Conservation (phyloP, 1,140 invertebrate species). For the Oncopodura yosiiana region DNA sequence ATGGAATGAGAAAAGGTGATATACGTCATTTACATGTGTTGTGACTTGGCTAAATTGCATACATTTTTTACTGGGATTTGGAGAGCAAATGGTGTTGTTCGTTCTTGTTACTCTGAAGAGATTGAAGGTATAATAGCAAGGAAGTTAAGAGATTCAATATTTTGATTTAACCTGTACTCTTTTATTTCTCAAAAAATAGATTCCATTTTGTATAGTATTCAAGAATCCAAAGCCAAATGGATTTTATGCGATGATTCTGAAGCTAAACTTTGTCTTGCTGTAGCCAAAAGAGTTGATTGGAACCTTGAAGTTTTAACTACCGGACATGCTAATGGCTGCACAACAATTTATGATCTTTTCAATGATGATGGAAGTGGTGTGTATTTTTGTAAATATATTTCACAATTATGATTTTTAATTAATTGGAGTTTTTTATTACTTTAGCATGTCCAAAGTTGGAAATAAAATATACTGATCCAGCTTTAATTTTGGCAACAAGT, state of each 20-base stretch:
- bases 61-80: slow-evolving; percentile 23
- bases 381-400: neutral
- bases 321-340: neutral
- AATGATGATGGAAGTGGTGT: slow-evolving; percentile 13
- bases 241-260: slow-evolving; percentile 13
- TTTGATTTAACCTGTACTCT: too few relatives aligned
- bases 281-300: slow-evolving; percentile 8
- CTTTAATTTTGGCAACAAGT: slow-evolving; percentile 22
- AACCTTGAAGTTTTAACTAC: slow-evolving; percentile 14
- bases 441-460: slow-evolving; percentile 15
- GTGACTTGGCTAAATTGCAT: slow-evolving; percentile 9
- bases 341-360: slow-evolving; percentile 15
- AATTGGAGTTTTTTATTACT: neutral
- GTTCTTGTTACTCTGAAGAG: slow-evolving; percentile 20
- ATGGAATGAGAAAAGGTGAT: slow-evolving; percentile 25
- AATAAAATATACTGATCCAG: slow-evolving; percentile 4
- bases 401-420: neutral
- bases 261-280: neutral
- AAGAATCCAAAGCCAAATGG: slow-evolving; percentile 8
- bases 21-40: slow-evolving; percentile 18
- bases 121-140: slow-evolving; percentile 16
- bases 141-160: neutral
- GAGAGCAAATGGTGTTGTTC: slow-evolving; percentile 22
- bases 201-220: neutral
- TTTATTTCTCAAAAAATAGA: slow-evolving; percentile 8